Evolutionary conservation across 2,797 vertebrate species (phyloP), one percentile per base, ranked within the genome.

Genomic region (Characodon lateralis): DNA sequence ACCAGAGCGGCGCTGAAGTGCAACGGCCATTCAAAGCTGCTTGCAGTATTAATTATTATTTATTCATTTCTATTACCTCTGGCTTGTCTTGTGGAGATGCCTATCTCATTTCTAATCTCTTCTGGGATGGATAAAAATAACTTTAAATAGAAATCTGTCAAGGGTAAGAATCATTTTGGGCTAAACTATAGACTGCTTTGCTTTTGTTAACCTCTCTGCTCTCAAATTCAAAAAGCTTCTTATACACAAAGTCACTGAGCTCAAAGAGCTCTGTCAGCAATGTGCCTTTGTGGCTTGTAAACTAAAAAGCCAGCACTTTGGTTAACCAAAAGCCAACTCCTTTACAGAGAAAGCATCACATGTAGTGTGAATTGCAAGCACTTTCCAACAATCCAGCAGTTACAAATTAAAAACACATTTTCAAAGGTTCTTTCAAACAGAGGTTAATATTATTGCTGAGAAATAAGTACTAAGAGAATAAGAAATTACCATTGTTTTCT

Each of bases 251-350:
- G n/a, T 73, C n/a, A 28, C 1, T 28, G 58, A 46, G 14, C 26
- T 28, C 7, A 69, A 12, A 77, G 46, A 56, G 48, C 61, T 69
- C 18, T 63, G 35, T 41, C 50, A 72, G 69, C 18, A 73, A 26
- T 53, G 68, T 2, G 24, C 41, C 8, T 41, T 35, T 41, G 71
- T 71, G 77, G 56, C 77, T 79, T 2, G 48, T 31, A 59, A 80
- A 77, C 22, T 46, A 26, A 76, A 72, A 79, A 66, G n/a, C 51
- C 39, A 78, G 70, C 55, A 65, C 20, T 76, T 77, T 59, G 13
- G 16, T 56, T 48, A 18, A 80, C 56, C 79, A 56, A 63, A 48
- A 81, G 28, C 68, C 63, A 73, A 41, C 26, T 31, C 43, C 39
- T 58, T 10, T 24, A 39, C 0, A 28, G 50, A 69, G 5, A 77